Evolutionary conservation across 2,113 vertebrate genomes (phyloP).

Genomic region (Deroptyus accipitrinus): DNA sequence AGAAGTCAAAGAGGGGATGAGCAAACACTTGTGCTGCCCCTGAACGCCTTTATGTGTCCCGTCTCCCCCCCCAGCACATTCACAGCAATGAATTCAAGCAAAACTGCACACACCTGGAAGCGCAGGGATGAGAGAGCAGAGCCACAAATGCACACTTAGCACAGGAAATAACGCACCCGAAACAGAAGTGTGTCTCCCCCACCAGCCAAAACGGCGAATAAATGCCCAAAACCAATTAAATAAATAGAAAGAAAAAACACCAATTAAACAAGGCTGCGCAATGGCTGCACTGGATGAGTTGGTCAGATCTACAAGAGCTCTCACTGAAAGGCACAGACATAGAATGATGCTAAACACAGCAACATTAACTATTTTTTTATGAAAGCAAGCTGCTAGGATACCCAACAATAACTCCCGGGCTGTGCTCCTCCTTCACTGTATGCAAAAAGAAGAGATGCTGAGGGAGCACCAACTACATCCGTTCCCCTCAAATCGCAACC

Average conservation of each 20-base stretch:
- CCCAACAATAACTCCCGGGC: neutral
- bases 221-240: neutral
- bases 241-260: neutral
- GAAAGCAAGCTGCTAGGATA: neutral
- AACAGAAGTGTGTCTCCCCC: neutral
- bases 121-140: neutral
- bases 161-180: neutral
- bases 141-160: conserved; percentile 3
- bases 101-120: conserved; percentile 27
- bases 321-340: neutral
- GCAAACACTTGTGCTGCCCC: neutral
- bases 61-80: neutral
- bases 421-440: neutral
- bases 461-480: neutral
- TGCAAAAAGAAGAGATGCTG: neutral
- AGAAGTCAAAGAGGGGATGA: conserved; percentile 17
- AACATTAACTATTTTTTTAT: neutral
- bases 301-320: neutral
- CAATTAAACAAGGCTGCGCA: neutral
- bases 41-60: neutral
- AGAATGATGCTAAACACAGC: neutral
- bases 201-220: neutral
- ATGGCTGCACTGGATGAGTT: neutral
- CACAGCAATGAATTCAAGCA: neutral
- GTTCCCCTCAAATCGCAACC: neutral